phyloP scores from a whole-genome alignment of 2,888 invertebrate species.

The Polia nebulosa region DNA sequence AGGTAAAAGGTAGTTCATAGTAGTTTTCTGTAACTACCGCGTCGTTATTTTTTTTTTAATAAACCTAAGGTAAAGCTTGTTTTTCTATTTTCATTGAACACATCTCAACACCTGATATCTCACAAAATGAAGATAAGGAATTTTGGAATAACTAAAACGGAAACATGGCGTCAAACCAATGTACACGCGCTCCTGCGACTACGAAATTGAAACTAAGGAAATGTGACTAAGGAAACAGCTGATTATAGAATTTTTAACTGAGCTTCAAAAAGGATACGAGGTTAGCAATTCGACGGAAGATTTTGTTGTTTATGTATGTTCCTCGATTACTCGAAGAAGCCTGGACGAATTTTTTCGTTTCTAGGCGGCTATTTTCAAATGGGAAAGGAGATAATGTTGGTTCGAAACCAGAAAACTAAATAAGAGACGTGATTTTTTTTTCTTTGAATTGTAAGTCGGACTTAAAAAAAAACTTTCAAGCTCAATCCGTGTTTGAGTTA shows the following conservation, averaged over 20 bases:
- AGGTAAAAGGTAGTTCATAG: neutral
- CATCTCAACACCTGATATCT: neutral
- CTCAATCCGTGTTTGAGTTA: too few relatives aligned
- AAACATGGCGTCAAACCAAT: neutral
- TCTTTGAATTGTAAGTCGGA: neutral
- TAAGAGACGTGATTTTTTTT: neutral
- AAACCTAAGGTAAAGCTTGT: slow-evolving; percentile 19
- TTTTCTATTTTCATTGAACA: neutral
- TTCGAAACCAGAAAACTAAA: neutral
- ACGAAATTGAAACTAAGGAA: too few relatives aligned
- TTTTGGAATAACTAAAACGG: neutral
- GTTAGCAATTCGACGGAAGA: too few relatives aligned
- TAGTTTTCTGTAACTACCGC: neutral
- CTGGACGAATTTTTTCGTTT: too few relatives aligned
- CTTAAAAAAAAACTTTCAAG: too few relatives aligned
- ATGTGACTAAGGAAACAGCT: too few relatives aligned
- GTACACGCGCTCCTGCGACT: neutral
- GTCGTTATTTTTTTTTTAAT: slow-evolving; percentile 17
- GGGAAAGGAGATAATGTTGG: neutral
- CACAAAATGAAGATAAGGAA: neutral
- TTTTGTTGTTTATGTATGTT: too few relatives aligned
- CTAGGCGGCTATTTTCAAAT: neutral
- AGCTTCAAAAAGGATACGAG: too few relatives aligned
- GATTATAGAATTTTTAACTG: too few relatives aligned
- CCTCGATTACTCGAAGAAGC: too few relatives aligned